Evolutionary conservation across 2,113 vertebrate genomes (phyloP), one percentile per base, ranked within the genome.

Genomic region (Embiotoca jacksoni): DNA sequence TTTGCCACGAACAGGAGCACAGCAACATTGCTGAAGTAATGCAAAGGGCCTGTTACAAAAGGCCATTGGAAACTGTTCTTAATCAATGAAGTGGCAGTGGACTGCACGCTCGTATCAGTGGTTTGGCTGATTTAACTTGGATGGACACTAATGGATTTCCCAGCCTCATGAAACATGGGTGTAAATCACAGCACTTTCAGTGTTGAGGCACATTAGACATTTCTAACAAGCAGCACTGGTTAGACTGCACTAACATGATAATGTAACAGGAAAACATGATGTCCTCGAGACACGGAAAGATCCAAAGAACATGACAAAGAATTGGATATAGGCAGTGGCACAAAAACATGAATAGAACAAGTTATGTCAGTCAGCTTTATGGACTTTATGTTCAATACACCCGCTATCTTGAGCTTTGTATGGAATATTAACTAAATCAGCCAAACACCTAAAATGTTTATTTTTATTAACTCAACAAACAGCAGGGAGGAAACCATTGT

Each of bases 81-180:
- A 81, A 92, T 90, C 84, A 88, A 83, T 86, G 66, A 80, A 64
- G 68, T 85, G 77, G 63, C 82, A 80, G 79, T 56, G 70, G 75
- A 78, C 67, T 68, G 81, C 76, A 60, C 58, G 69, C 64, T 68
- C 62, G 66, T 84, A 72, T 84, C 71, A 81, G 63, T 60, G 62
- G 75, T 83, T 86, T 64, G 72, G 69, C 79, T 80, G 83, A 89
- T 88, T 85, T 91, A 85, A 92, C 90, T 86, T 80, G 89, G 78
- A 92, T 78, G 75, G 81, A 78, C 80, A 82, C 82, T 92, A 92
- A 93, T 92, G 79, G 86, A 87, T 91, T 88, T 69, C 79, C 60
- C 35, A 60, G 77, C 74, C 81, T 83, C 74, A 83, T 87, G 80
- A 72, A 72, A 88, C 82, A 84, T 62, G 64, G 72, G 80, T 84